Evolutionary conservation across 2,113 vertebrate genomes (phyloP).

Genomic region (Cinclus cinclus): DNA sequence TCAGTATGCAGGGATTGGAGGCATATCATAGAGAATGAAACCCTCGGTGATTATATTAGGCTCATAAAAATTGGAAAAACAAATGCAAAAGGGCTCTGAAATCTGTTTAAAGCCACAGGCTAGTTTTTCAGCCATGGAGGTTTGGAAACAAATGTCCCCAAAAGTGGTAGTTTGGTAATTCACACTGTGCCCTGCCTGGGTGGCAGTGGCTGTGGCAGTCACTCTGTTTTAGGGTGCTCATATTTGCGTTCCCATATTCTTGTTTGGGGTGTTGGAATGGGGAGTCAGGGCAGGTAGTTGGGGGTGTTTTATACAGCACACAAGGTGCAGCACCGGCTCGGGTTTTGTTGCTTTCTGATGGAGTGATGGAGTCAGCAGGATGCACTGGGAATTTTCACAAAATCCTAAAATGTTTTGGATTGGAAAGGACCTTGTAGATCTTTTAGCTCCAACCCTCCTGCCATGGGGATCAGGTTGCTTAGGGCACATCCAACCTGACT

Average conservation of each 20-base stretch:
- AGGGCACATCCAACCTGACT: background rate
- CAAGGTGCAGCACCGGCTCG: background rate
- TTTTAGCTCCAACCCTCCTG: background rate
- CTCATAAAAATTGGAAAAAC: background rate
- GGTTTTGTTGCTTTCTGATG: background rate
- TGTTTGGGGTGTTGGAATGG: background rate
- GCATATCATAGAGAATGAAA: background rate
- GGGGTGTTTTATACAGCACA: fast-evolving
- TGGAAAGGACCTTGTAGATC: background rate
- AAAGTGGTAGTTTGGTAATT: fast-evolving
- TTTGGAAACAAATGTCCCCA: background rate
- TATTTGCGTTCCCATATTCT: background rate
- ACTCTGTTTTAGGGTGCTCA: background rate
- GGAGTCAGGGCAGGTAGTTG: background rate
- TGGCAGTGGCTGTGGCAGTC: background rate
- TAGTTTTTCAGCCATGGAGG: background rate
- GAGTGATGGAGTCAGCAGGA: background rate
- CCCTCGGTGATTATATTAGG: background rate
- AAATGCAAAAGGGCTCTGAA: background rate
- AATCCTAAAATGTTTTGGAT: background rate
- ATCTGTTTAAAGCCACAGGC: background rate
- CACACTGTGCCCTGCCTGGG: background rate
- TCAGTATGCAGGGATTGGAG: background rate
- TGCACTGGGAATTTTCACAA: background rate
- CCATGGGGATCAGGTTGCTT: background rate